These are phyloP conservation scores for Tetrapedia diversipes DNA, from an alignment of 2,888 invertebrate species.

Conservation along the genomic window DNA sequence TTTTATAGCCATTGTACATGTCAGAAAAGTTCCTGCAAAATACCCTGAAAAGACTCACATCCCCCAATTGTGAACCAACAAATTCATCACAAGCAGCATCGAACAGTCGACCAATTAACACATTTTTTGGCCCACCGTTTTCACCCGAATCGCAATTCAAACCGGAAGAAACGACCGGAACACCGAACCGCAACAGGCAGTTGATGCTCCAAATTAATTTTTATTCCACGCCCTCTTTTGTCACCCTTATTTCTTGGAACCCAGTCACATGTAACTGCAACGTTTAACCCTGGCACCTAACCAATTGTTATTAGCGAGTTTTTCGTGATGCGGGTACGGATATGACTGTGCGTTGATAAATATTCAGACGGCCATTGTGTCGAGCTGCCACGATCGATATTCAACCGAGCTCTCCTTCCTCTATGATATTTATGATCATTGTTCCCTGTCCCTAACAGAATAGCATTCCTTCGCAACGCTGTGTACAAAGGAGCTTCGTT, in stretches of 20 bases:
- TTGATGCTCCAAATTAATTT: conserved; percentile 11
- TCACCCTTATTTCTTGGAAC: conserved; percentile 1
- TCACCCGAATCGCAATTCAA: background rate
- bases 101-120: background rate
- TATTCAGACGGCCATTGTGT: conserved; percentile 53
- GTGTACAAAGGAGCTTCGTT: conserved; percentile 23
- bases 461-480: conserved; percentile 36
- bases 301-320: conserved; percentile 37
- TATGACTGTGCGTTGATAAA: conserved; percentile 51
- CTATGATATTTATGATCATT: conserved; percentile 50
- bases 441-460: conserved; percentile 36
- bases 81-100: background rate
- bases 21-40: no score
- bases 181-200: no score
- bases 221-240: conserved; percentile 1
- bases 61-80: background rate
- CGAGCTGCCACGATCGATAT: conserved; percentile 45
- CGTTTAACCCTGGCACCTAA: conserved; percentile 25
- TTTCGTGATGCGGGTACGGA: background rate
- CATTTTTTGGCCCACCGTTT: background rate
- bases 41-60: no score
- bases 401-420: conserved; percentile 25
- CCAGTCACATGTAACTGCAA: conserved; percentile 12
- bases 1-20: no score
- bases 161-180: background rate